phyloP scores from a whole-genome alignment of 2,113 vertebrate species.

The Machaerirhynchus nigripectus region DNA sequence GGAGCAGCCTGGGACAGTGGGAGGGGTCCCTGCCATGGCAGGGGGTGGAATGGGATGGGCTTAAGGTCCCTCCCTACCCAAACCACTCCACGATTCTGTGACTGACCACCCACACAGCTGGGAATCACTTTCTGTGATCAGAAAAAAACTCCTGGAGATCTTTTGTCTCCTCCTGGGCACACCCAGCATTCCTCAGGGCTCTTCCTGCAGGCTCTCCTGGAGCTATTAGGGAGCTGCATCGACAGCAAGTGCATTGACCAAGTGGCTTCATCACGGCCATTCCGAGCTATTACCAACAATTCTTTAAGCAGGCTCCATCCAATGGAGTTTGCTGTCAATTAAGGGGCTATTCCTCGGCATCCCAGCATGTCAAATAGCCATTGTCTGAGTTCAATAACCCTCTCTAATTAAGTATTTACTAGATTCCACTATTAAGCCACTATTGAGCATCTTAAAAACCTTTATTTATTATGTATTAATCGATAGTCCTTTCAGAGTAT shows the following conservation, averaged over 20 bases:
- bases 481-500: conserved; percentile 37
- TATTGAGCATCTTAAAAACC: conserved; percentile 52
- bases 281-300: neutral
- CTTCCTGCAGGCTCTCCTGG: accelerated
- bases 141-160: neutral
- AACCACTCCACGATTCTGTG: too few species aligned
- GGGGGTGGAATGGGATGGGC: accelerated
- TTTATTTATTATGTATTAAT: conserved; percentile 63
- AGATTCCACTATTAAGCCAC: conserved; percentile 50
- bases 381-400: conserved; percentile 43
- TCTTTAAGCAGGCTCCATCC: neutral
- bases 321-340: conserved; percentile 9
- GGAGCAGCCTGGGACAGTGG: neutral
- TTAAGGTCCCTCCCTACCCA: neutral
- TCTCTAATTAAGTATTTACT: conserved; percentile 65
- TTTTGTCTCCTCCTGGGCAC: neutral
- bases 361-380: conserved; percentile 28
- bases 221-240: neutral
- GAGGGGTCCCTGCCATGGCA: neutral
- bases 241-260: neutral
- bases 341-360: conserved; percentile 20
- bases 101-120: accelerated
- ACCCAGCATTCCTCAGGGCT: neutral
- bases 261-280: neutral
- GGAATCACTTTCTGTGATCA: neutral